phyloP scores from a whole-genome alignment of 2,888 invertebrate species.

The Bellardia bayeri region DNA sequence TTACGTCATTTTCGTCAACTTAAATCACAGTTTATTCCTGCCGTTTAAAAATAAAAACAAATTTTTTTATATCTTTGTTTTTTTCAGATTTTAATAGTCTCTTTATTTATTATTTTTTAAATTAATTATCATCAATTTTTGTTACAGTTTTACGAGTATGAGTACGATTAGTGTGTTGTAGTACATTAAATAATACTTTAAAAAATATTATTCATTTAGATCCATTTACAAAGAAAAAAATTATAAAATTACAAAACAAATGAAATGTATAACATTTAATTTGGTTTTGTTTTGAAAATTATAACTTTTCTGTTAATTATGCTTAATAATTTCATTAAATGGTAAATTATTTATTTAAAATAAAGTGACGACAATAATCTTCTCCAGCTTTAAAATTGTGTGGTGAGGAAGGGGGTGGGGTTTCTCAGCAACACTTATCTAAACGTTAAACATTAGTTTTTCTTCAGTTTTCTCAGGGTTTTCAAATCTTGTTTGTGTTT shows the following conservation, averaged over 20 bases:
- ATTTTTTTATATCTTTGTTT: not conserved
- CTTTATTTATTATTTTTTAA: slow-evolving; percentile 41
- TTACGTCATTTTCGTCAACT: too few relatives aligned
- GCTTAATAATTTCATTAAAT: slow-evolving; percentile 5
- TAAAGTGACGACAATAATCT: not conserved
- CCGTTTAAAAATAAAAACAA: slow-evolving; percentile 1
- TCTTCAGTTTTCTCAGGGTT: slow-evolving; percentile 4
- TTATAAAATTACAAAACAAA: slow-evolving; percentile 53
- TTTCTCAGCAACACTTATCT: not conserved
- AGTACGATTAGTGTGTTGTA: not conserved
- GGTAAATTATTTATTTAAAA: slow-evolving; percentile 1
- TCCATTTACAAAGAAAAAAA: slow-evolving; percentile 45
- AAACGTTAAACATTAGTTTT: slow-evolving; percentile 47
- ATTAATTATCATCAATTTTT: slow-evolving; percentile 23
- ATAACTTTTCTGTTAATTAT: slow-evolving; percentile 1
- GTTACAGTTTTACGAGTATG: slow-evolving; percentile 33
- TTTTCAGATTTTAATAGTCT: slow-evolving; percentile 25
- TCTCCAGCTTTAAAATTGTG: not conserved
- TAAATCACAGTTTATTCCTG: not conserved
- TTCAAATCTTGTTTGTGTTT: slow-evolving; percentile 12
- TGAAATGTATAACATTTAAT: slow-evolving; percentile 62
- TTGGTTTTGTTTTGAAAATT: slow-evolving; percentile 15
- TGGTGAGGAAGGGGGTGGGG: not conserved
- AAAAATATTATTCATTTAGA: not conserved
- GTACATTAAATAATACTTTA: slow-evolving; percentile 19